These are phyloP conservation scores for Cerastis leucographa DNA, from an alignment of 2,888 invertebrate genomes.

Conservation along the genomic window DNA sequence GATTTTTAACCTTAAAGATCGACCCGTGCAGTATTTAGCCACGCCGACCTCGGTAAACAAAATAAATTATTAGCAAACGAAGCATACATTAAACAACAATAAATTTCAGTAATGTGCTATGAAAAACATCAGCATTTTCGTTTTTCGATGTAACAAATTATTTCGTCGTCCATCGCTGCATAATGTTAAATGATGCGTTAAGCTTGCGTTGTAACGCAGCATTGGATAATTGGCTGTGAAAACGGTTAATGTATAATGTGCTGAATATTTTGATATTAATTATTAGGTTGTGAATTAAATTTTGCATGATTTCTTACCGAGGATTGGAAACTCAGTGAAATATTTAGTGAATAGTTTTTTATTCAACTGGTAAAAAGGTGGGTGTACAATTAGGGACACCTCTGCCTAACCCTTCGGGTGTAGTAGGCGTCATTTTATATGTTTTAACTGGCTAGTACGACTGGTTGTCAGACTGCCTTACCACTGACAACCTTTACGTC, in stretches of 20 bases:
- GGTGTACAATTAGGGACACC: no score
- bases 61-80: conserved; percentile 34
- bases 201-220: conserved; percentile 44
- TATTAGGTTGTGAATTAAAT: conserved; percentile 7
- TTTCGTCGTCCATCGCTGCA: conserved; percentile 54
- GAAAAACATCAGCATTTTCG: conserved; percentile 58
- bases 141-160: conserved; percentile 53
- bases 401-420: no score
- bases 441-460: no score
- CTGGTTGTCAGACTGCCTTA: no score
- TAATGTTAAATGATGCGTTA: conserved; percentile 62
- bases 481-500: no score
- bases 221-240: conserved; percentile 54
- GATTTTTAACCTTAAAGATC: background rate
- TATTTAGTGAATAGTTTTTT: background rate
- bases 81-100: conserved; percentile 52
- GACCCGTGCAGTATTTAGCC: background rate
- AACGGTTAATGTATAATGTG: conserved; percentile 38
- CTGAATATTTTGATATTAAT: conserved; percentile 29
- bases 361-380: no score
- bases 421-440: no score
- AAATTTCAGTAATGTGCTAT: conserved; percentile 50
- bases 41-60: background rate
- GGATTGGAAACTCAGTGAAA: background rate
- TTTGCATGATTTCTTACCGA: background rate